Conservation (phyloP, 2,797 vertebrate species). For the Sebastiscus albofasciatus region DNA sequence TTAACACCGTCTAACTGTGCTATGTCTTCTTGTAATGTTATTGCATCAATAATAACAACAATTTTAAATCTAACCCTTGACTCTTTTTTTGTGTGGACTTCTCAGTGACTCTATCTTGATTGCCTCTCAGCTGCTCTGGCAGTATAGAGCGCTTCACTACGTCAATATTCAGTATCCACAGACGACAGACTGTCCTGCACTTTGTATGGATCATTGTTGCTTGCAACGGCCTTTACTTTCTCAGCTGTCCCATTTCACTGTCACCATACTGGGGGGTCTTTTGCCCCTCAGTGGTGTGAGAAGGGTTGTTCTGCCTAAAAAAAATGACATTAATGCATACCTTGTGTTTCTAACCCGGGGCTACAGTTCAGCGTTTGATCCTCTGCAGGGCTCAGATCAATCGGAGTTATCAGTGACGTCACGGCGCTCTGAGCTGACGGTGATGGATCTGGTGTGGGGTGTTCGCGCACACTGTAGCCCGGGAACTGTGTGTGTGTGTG, state of each 20-base stretch:
- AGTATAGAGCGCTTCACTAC: background rate
- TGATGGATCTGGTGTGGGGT: conserved; percentile 38
- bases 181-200: background rate
- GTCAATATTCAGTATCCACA: background rate
- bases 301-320: background rate
- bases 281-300: background rate
- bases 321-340: background rate
- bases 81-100: background rate
- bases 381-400: conserved; percentile 38
- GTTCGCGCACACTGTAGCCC: conserved; percentile 8
- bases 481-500: background rate
- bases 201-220: background rate
- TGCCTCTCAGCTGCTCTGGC: background rate
- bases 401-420: conserved; percentile 48
- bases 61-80: background rate
- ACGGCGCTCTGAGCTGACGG: background rate
- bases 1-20: no score
- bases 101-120: background rate
- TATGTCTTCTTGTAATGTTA: no score
- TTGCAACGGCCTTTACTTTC: background rate
- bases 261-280: background rate
- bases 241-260: background rate
- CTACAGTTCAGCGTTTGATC: conserved; percentile 31
- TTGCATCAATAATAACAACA: background rate
- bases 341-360: background rate